These are phyloP conservation scores for Xiphydria camelus DNA, from an alignment of 2,888 invertebrate genomes.

Conservation along the genomic window DNA sequence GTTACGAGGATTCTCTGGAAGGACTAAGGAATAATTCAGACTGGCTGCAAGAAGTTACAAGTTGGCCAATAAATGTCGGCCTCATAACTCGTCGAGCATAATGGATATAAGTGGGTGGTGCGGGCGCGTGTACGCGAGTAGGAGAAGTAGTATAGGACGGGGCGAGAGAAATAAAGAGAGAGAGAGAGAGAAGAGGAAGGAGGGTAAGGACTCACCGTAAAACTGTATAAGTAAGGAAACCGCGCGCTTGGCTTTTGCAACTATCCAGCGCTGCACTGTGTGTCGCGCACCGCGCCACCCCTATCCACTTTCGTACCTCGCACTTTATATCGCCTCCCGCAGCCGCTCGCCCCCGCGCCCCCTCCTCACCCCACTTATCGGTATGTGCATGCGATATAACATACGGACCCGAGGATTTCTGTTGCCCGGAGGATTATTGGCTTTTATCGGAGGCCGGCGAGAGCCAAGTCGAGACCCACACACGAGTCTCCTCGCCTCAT, in stretches of 20 bases:
- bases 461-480: constrained; percentile 42
- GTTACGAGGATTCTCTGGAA: constrained; percentile 34
- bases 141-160: neutral
- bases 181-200: constrained; percentile 4
- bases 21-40: constrained; percentile 40
- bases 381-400: constrained; percentile 8
- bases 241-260: neutral
- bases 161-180: constrained; percentile 8
- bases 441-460: constrained; percentile 44
- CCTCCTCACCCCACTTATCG: neutral
- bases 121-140: neutral
- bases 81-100: constrained; percentile 40
- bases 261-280: neutral
- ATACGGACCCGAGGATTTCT: constrained; percentile 28
- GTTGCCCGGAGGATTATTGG: constrained; percentile 46
- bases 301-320: too few relatives aligned
- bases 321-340: too few relatives aligned
- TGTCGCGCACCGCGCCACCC: too few relatives aligned
- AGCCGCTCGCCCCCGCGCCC: neutral
- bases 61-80: constrained; percentile 46
- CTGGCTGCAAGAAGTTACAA: constrained; percentile 36
- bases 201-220: too few relatives aligned
- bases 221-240: constrained; percentile 1
- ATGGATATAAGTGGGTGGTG: constrained; percentile 35
- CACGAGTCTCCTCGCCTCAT: constrained; percentile 31